Evolutionary conservation across 2,113 vertebrate species (phyloP).

Genomic region (Gymnorhina tibicen): DNA sequence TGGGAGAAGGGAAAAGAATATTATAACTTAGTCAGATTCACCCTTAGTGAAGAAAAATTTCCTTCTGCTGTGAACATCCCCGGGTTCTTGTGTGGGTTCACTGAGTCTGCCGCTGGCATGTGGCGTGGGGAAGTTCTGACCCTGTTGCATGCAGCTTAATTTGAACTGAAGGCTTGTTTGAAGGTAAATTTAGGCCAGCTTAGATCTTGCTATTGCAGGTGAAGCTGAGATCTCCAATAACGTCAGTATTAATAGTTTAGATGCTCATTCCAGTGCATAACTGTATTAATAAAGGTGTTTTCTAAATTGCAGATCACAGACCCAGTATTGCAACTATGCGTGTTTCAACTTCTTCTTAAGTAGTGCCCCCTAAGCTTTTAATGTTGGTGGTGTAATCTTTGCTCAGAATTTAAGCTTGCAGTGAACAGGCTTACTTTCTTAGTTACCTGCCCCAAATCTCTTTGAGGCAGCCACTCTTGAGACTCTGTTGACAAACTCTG

Average conservation of each 20-base stretch:
- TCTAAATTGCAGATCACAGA: not conserved
- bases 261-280: not conserved
- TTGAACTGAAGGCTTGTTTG: not conserved
- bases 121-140: not conserved
- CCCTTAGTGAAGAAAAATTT: not conserved
- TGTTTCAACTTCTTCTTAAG: not conserved
- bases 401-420: not conserved
- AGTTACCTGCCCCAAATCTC: not conserved
- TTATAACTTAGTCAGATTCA: not conserved
- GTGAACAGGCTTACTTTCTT: not conserved
- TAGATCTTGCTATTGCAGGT: not conserved
- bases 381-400: not conserved
- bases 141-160: not conserved
- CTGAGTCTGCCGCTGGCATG: not conserved
- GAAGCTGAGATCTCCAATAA: not conserved
- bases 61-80: not conserved
- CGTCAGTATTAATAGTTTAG: not conserved
- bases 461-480: not conserved
- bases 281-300: not conserved
- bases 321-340: accelerated
- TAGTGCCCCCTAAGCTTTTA: not conserved
- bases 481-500: not conserved
- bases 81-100: not conserved
- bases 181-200: not conserved
- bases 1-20: not conserved